Base-by-base conservation (phyloP, 30 jellyfish, hydroid and myxozoan species). In the Turritopsis rubra region DNA sequence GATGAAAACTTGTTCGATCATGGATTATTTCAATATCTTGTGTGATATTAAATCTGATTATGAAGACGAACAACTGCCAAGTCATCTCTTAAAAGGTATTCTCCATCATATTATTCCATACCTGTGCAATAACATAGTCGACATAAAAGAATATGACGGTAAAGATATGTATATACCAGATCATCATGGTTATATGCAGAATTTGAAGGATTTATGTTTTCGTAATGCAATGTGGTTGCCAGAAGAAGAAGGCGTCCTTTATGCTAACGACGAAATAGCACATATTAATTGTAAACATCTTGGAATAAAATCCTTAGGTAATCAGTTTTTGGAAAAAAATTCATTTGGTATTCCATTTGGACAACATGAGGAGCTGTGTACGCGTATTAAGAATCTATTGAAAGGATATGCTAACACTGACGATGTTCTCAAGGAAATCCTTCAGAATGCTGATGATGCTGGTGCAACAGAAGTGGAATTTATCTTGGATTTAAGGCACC, bases 381-480 rank as follows among this genome's bases (percentile, higher is more conserved):
- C 87, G 52, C 83, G 97, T 26, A 22, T 90, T 21, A 90, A 85
- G 80, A 90, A 85, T 23, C 93, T 90, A 0, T 72, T 90, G 71
- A 90, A 80, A 25, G 95, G 93, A 19, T 90, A 90, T 72, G 84
- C 91, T 52, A 24, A 85, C 52, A 81, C 79, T 25, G 71, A 82
- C 22, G 93, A 86, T 21, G 87, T 90, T 60, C 79, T 89, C 19
- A 76, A 90, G 18, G 97, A 90, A 72, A 53, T 90, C 29, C 30
- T 90, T 85, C 97, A 90, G 66, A 90, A 90, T 72, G 97, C 97
- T 19, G 97, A 90, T 71, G 97, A 90, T 79, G 95, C 97, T 29
- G 95, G 92, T 1, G 97, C 97, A 54, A 85, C 87, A 8, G 83
- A 86, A 86, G 90, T 90, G 60, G 71, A 83, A 66, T 68, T 90